Percentiles rank a stretch among this genome's conserved stretches.
phyloP scores from a whole-genome alignment of 2,113 vertebrate species.

The Thamnophis sirtalis region DNA sequence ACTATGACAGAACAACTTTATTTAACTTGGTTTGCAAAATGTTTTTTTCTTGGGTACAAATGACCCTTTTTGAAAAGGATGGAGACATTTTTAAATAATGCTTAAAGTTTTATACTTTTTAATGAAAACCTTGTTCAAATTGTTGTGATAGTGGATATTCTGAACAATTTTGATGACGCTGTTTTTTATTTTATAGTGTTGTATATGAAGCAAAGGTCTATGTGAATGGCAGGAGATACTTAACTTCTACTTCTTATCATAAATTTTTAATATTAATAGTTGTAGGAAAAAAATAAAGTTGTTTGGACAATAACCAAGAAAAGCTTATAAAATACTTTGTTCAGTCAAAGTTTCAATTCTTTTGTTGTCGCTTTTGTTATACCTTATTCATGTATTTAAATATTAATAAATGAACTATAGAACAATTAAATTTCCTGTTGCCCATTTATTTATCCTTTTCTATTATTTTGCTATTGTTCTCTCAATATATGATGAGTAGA shows the following conservation, averaged over 20 bases:
- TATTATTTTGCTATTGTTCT: not conserved
- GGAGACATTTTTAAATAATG: not conserved
- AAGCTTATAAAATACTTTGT: not conserved
- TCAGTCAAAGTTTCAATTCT: not conserved
- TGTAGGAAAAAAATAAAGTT: not conserved
- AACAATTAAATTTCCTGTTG: not conserved
- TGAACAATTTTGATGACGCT: not conserved
- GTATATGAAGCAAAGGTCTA: not conserved
- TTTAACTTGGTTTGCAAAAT: not conserved
- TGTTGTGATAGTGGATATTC: not conserved
- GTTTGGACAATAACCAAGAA: not conserved
- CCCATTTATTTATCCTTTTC: not conserved
- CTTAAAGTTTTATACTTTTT: not conserved
- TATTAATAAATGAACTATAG: not conserved
- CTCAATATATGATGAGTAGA: not conserved
- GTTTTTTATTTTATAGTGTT: not conserved
- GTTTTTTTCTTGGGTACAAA: not conserved
- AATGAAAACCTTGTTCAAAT: not conserved
- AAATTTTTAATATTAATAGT: not conserved
- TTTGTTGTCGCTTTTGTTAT: not conserved
- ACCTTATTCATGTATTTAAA: not conserved
- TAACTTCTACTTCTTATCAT: not conserved
- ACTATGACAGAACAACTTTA: not conserved
- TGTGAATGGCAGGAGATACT: not conserved
- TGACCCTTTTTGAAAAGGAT: not conserved